Evolutionary conservation across 2,797 vertebrate genomes (phyloP), one percentile per base, ranked within the genome.

Genomic region (Helarctos malayanus): DNA sequence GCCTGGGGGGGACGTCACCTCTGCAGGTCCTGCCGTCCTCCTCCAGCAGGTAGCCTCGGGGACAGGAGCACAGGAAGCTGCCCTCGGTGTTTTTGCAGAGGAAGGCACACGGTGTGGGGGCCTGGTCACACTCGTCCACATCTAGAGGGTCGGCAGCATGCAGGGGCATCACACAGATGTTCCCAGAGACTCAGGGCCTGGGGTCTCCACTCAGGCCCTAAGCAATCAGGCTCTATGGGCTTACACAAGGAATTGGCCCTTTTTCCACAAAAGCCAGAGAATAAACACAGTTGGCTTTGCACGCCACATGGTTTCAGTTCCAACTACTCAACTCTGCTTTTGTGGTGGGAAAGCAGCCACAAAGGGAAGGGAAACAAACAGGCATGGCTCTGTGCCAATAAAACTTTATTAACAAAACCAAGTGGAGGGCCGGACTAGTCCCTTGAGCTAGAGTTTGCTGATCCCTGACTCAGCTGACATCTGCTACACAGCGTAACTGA

Each of bases 31-130:
- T 99, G 86, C 99, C 99, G 0, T 99, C 99, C 5, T 99, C 99
- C 97, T 99, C 99, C 89, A 99, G 98, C 87, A 99, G 97, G 98
- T 99, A 99, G 29, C 99, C 99, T 82, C 99, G 98, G 85, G 99
- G 99, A 92, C 99, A 99, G 84, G 99, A 99, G 97, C 99, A 99
- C 76, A 99, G 99, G 99, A 99, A 99, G 98, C 99, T 99, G 97
- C 99, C 99, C 92, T 99, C 99, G 0, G 99, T 99, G 98, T 99
- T 99, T 98, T 99, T 99, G 98, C 99, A 99, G 98, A 99, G 99
- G 99, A 99, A 99, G 98, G 99, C 99, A 69, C 99, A 99, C 0
- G 99, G 99, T 82, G 99, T 99, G 0, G 99, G 99, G 65, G 99
- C 99, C 98, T 99, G 99, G 91, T 99, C 98, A 2, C 99, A 99